A percentile compares a stretch with the other conserved stretches of the same genome.
phyloP scores from a whole-genome alignment of 1,140 invertebrate species.

The Manduca sexta region DNA sequence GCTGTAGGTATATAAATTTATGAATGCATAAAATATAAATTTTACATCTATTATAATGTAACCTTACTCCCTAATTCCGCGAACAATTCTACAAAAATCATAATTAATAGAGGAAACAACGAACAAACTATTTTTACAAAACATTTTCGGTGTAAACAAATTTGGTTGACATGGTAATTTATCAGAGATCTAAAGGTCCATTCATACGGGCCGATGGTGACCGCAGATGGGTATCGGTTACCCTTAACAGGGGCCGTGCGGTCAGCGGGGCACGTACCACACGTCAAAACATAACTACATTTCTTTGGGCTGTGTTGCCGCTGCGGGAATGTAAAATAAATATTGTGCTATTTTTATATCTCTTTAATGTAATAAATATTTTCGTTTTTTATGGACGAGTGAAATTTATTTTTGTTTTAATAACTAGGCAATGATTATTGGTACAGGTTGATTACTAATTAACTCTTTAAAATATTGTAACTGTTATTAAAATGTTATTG shows the following conservation, averaged over 20 bases:
- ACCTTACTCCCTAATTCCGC: too few relatives aligned
- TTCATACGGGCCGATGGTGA: conserved; percentile 13
- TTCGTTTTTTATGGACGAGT: background rate
- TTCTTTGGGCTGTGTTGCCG: background rate
- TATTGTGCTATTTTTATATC: too few relatives aligned
- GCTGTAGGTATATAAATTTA: too few relatives aligned
- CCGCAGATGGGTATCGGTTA: conserved; percentile 16
- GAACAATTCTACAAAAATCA: background rate
- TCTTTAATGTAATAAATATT: background rate
- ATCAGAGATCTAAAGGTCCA: conserved; percentile 17
- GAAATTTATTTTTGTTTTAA: too few relatives aligned
- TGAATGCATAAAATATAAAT: too few relatives aligned
- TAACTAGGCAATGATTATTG: too few relatives aligned
- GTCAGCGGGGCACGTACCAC: background rate
- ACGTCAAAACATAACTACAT: conserved; percentile 5
- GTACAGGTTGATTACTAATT: too few relatives aligned
- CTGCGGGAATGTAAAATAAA: background rate
- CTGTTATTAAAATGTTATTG: too few relatives aligned
- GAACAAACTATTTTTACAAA: background rate
- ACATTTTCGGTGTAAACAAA: conserved; percentile 2
- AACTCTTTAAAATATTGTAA: too few relatives aligned
- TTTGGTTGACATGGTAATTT: conserved; percentile 10
- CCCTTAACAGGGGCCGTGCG: background rate
- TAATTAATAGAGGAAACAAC: conserved; percentile 2
- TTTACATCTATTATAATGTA: too few relatives aligned